Base-by-base conservation (phyloP, 2,113 vertebrate genomes). In the Edolisoma coerulescens region DNA sequence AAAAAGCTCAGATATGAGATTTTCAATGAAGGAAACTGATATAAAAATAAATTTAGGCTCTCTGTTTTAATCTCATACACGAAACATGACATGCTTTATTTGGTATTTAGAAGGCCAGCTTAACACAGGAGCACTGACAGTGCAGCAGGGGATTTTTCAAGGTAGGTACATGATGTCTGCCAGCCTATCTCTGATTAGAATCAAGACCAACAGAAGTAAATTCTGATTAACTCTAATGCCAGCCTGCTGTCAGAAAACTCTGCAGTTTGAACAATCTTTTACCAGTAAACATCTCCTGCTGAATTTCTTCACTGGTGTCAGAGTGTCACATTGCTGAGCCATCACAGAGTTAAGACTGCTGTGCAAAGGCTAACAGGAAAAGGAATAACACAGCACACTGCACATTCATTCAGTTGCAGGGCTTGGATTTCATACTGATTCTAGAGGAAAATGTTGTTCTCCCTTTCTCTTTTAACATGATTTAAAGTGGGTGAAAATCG, bases 161-260 rank as follows among this genome's bases (percentile, higher is more conserved):
- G 86, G 49, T 84, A 89, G 6, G n/a, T 49, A 78, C 80, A 50
- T 63, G 84, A 63, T 41, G 53, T 64, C 42, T 90, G 82, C 44
- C 53, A 82, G 73, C n/a, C 53, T 92, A 85, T 78, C 80, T 92
- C 91, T 89, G 86, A 90, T 92, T 96, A 89, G 79, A 96, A 96
- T 93, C 84, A 92, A 92, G 87, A 95, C 70, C 63, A 91, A 76
- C 90, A 80, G 53, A 93, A 82, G 50, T 88, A 91, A 94, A 92
- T 92, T 95, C 81, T 91, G 94, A 87, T 95, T 91, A 97, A 91
- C 69, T 88, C 44, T 77, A 84, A 91, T 68, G 44, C 6, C 57
- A 94, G 54, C 75, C 54, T 74, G 82, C 85, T 95, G 65, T 91
- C 94, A 96, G 85, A 77, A 96, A 94, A 87, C 57, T 65, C 78